These are phyloP conservation scores for Eulemur macaco DNA, from an alignment of 2,113 vertebrate species.

Conservation along the genomic window DNA sequence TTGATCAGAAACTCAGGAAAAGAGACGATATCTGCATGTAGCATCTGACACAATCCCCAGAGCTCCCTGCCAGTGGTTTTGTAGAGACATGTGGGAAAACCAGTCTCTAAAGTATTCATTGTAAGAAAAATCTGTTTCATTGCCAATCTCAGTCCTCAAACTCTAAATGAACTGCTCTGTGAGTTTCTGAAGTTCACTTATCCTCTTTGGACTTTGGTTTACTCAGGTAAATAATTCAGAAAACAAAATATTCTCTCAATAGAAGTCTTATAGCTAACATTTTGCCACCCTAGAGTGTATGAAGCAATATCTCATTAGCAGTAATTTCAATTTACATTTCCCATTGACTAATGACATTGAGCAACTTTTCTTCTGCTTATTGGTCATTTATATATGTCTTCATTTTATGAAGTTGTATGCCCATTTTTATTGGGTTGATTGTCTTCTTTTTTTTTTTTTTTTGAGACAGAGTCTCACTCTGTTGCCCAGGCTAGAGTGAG, in stretches of 20 bases:
- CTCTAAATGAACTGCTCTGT: not conserved
- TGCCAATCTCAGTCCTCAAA: not conserved
- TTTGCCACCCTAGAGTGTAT: not conserved
- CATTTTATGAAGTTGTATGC: not conserved
- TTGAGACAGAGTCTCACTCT: too few relatives aligned
- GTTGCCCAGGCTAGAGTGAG: too few relatives aligned
- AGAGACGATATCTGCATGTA: not conserved
- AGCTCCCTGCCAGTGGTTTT: not conserved
- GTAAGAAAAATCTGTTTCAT: not conserved
- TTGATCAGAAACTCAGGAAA: not conserved
- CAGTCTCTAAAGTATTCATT: not conserved
- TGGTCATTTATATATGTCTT: not conserved
- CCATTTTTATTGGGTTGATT: not conserved
- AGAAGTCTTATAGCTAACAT: not conserved
- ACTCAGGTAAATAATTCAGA: not conserved
- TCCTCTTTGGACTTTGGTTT: not conserved
- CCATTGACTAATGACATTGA: not conserved
- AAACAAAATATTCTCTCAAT: not conserved
- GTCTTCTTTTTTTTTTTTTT: not conserved
- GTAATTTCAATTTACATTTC: not conserved
- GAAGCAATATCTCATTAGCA: not conserved
- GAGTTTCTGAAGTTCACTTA: not conserved
- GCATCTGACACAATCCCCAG: not conserved
- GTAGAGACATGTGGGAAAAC: not conserved
- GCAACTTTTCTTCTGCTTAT: not conserved